These are phyloP conservation scores for Protosalanx chinensis DNA, from an alignment of 2,797 vertebrate genomes.

Conservation along the genomic window DNA sequence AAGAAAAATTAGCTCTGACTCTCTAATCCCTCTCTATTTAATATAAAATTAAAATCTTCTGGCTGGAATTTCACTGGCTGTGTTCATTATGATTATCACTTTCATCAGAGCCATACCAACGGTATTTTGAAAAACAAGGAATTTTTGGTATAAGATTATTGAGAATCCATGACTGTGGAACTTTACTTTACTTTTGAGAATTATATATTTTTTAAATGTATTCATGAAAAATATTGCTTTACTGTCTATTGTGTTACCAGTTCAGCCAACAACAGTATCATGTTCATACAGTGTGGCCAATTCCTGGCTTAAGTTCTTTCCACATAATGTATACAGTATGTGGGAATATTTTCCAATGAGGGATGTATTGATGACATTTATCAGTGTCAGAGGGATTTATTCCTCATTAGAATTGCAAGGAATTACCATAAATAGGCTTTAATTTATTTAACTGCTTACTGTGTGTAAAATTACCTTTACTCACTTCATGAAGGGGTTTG, in stretches of 20 bases:
- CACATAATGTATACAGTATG: not conserved
- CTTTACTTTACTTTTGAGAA: conserved; percentile 34
- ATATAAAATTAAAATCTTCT: conserved; percentile 61
- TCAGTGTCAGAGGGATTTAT: not conserved
- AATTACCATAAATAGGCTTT: no score
- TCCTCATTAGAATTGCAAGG: no score
- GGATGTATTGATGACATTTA: not conserved
- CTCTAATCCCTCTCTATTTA: conserved; percentile 60
- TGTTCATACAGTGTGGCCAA: not conserved
- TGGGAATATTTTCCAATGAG: not conserved
- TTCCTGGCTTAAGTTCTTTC: not conserved
- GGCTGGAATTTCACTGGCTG: conserved; percentile 50
- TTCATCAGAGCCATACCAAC: conserved; percentile 52
- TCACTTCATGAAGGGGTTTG: not conserved
- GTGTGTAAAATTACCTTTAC: not conserved
- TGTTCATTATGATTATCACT: conserved; percentile 64
- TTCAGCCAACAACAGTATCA: not conserved
- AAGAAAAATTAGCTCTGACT: conserved; percentile 46
- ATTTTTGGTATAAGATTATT: conserved; percentile 50
- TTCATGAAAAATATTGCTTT: conserved; percentile 27
- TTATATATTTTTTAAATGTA: not conserved
- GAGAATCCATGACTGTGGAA: conserved; percentile 39
- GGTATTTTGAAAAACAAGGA: conserved; percentile 54
- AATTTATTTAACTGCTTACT: no score
- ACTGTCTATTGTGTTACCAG: not conserved